Base-by-base conservation (phyloP, 1,140 invertebrate species). In the Berghia stephanieae region DNA sequence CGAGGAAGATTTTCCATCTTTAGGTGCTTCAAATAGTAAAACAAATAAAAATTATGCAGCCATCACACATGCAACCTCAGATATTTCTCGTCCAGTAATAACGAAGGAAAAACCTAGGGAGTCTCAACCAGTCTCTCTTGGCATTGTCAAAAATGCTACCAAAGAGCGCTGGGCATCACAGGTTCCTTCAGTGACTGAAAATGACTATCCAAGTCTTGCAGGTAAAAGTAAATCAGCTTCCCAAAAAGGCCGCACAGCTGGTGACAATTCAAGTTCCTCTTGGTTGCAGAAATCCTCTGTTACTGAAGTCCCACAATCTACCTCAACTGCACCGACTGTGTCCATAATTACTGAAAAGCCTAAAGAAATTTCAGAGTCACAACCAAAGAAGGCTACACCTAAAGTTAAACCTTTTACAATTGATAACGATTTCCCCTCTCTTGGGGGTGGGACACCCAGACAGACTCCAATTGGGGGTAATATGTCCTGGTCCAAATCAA, bases 401-500 rank as follows among this genome's bases (percentile, higher is more conserved):
- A 44, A 27, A 46, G 73, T 49, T 46, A 78, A 77, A 34, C 21
- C 63, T 43, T 72, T 84, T 8, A 74, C 79, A 34, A 77, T 80
- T 80, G 82, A 82, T n/a, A 79, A 83, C 80, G 88, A 90, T 66
- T 90, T 90, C 81, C 89, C 89, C 3, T 79, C 80, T 18, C 78
- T 90, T 46, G 86, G 83, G 36, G 82, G 79, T 73, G 63, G 69
- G 42, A 69, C 38, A 13, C 4, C 46, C 18, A 74, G 60, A 49
- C 75, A 63, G 36, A 38, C 69, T 34, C 63, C 70, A 46, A 18
- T 21, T 60, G n/a, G 67, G 31, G 49, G 24, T 66, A 31, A 16
- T n/a, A 46, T 68, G 3, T 34, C 21, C 34, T 42, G 44, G 16
- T 36, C 52, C 27, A 46, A 70, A 8, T 70, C 49, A 49, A 77